These are phyloP conservation scores for Rhagonycha lutea DNA, from an alignment of 2,888 invertebrate species.

Conservation along the genomic window DNA sequence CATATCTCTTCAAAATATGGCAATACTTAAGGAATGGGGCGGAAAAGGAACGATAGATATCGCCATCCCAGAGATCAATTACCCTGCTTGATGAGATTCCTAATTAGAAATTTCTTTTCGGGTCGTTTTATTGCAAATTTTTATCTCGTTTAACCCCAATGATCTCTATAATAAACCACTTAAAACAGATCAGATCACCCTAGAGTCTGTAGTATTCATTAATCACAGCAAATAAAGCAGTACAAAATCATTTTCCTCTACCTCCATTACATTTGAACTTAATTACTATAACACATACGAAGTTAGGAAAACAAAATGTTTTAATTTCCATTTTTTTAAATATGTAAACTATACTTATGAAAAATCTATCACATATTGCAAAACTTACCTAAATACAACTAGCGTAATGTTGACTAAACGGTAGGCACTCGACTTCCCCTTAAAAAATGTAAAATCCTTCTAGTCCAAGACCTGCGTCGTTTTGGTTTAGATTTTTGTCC, in stretches of 20 bases:
- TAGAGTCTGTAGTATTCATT: neutral
- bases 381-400: neutral
- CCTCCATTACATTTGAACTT: neutral
- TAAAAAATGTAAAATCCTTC: conserved; percentile 46
- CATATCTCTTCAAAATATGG: too few relatives aligned
- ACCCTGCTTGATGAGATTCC: too few relatives aligned
- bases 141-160: neutral
- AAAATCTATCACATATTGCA: conserved; percentile 2
- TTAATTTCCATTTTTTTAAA: neutral
- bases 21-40: too few relatives aligned
- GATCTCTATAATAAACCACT: neutral
- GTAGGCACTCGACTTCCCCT: conserved; percentile 48
- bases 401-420: conserved; percentile 30
- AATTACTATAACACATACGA: neutral
- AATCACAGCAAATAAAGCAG: neutral
- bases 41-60: too few relatives aligned
- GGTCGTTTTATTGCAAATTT: neutral
- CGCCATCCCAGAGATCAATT: too few relatives aligned
- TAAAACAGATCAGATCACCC: neutral
- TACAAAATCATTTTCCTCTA: neutral
- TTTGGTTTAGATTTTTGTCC: conserved; percentile 54
- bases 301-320: neutral
- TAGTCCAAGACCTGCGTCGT: conserved; percentile 47
- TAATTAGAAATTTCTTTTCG: too few relatives aligned
- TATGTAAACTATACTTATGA: neutral